These are phyloP conservation scores for Latrodectus geometricus DNA, from an alignment of 1,140 invertebrate genomes.

Conservation along the genomic window DNA sequence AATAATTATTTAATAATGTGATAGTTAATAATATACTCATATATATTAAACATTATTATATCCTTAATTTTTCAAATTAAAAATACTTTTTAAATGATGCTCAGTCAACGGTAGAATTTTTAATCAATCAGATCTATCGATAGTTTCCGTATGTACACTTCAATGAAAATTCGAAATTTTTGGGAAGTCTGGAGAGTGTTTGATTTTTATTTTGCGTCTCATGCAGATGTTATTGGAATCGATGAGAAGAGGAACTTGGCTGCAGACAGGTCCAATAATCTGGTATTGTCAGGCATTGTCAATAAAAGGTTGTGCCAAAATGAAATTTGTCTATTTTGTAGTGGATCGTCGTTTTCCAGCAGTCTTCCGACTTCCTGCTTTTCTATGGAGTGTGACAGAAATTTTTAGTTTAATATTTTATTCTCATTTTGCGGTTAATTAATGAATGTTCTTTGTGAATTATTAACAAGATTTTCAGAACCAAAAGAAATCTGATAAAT, in stretches of 20 bases:
- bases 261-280: conserved; percentile 13
- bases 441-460: conserved; percentile 6
- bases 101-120: neutral
- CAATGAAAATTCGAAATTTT: conserved; percentile 22
- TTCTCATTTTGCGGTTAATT: neutral
- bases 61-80: too few species aligned
- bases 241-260: neutral
- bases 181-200: conserved; percentile 1
- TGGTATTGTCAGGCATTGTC: conserved; percentile 45
- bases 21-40: too few species aligned
- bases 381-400: too few species aligned
- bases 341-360: neutral
- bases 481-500: too few species aligned
- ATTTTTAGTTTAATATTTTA: too few species aligned
- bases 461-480: conserved; percentile 5
- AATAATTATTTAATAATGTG: too few species aligned
- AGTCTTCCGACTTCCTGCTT: too few species aligned
- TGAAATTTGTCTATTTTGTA: conserved; percentile 21
- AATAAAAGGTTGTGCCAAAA: conserved; percentile 8
- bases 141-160: conserved; percentile 7
- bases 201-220: conserved; percentile 19
- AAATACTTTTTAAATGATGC: too few species aligned
- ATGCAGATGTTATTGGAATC: conserved; percentile 18
- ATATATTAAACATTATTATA: too few species aligned
- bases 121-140: conserved; percentile 36